These are phyloP conservation scores for Synergus gifuensis DNA, from an alignment of 2,888 invertebrate species.

Conservation along the genomic window DNA sequence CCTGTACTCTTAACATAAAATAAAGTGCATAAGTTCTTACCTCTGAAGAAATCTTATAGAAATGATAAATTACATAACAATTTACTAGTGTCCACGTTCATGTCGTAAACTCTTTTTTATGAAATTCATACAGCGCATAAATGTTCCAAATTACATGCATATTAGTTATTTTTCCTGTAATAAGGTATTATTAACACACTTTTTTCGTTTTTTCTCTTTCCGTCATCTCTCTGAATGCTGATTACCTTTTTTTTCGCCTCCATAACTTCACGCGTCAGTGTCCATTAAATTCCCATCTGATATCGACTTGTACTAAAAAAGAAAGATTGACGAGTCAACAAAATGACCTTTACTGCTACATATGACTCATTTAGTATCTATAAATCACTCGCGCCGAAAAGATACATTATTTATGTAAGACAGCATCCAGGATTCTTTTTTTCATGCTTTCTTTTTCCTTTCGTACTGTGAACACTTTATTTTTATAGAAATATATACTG, in stretches of 20 bases:
- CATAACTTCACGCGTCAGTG: neutral
- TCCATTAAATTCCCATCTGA: conserved; percentile 4
- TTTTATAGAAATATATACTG: neutral
- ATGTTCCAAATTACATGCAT: neutral
- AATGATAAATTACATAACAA: neutral
- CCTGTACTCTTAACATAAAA: no score
- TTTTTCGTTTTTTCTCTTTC: neutral
- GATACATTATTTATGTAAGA: neutral
- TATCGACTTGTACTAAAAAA: neutral
- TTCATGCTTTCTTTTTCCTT: neutral
- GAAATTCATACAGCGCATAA: neutral
- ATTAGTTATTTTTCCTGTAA: neutral
- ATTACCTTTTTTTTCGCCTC: neutral
- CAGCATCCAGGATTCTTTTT: no score
- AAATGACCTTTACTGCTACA: neutral
- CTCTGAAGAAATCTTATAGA: neutral
- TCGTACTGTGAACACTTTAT: neutral
- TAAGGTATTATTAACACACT: neutral
- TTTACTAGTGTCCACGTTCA: neutral
- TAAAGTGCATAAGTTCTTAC: neutral
- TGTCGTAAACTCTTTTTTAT: neutral
- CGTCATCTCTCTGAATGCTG: neutral
- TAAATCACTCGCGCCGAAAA: neutral
- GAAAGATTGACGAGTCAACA: neutral
- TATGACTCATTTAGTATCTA: neutral